A percentile compares a stretch with the other conserved stretches of the same genome.
phyloP scores from a whole-genome alignment of 2,113 vertebrate species.

The Daphoenositta chrysoptera region DNA sequence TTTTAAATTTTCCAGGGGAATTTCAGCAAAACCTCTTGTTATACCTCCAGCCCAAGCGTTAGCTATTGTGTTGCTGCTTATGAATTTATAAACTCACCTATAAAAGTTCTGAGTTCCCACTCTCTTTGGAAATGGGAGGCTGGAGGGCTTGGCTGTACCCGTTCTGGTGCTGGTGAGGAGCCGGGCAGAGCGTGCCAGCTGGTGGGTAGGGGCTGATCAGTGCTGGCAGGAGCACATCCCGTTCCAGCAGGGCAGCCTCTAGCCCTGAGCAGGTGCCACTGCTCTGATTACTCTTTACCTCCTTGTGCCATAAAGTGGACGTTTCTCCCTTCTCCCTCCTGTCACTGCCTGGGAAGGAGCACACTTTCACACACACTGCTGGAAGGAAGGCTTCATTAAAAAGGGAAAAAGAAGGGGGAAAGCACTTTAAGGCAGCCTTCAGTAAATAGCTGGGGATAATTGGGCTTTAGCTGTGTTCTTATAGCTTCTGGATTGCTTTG shows the following conservation, averaged over 20 bases:
- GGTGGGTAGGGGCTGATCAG: not conserved
- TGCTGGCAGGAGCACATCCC: not conserved
- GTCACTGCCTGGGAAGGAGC: not conserved
- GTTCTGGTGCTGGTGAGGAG: not conserved
- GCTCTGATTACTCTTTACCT: not conserved
- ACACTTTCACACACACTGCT: fast-evolving
- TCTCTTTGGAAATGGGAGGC: not conserved
- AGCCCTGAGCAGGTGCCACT: not conserved
- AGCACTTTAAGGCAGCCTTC: not conserved
- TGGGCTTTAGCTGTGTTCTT: not conserved
- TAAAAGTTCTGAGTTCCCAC: not conserved
- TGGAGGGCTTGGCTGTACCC: not conserved
- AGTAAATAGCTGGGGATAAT: not conserved
- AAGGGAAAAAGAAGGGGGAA: fast-evolving
- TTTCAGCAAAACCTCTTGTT: not conserved
- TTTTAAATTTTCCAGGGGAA: not conserved
- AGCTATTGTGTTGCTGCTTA: not conserved
- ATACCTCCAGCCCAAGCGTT: not conserved
- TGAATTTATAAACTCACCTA: not conserved
- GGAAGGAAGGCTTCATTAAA: not conserved
- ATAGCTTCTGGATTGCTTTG: not conserved
- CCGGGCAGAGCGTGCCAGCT: not conserved
- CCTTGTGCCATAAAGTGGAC: not conserved
- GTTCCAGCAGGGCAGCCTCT: not conserved
- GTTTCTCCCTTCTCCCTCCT: not conserved